Base-by-base conservation (phyloP, 2,797 vertebrate genomes). In the Gambusia yucatana region DNA sequence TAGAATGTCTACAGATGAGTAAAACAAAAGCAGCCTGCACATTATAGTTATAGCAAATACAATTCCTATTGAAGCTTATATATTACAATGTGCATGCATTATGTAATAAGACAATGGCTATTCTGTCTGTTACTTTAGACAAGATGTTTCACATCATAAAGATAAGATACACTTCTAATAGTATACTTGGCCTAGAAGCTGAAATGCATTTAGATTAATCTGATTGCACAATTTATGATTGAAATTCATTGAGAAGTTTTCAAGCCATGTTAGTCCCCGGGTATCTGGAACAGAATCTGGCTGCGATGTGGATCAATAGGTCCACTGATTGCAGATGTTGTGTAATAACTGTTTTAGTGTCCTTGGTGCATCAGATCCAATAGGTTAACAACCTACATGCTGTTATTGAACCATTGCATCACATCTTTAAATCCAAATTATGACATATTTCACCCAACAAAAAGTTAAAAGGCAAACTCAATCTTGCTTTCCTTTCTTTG, bases 341-440 rank as follows among this genome's bases (percentile, higher is more conserved):
- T 86, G 73, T 89, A 91, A 92, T 74, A 72, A 71, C 77, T 79
- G 22, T 82, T 83, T 76, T 83, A 65, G 82, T 86, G 87, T 85
- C 74, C 80, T 80, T 61, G 69, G 70, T 80, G 69, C 78, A 81
- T 78, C 76, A 77, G 72, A 84, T 79, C 59, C 85, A 79, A 69
- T 81, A 83, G 92, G 93, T 93, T 87, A 87, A 86, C 87, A 89
- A 91, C 92, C 91, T 77, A 72, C 30, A 33, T 84, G 71, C 9
- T 72, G 75, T 75, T 25, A 77, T 92, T 95, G 83, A 86, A 76
- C 92, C 84, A 94, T 86, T 88, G 81, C 69, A 17, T 80, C 75
- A 74, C 85, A 63, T 90, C 77, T 75, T 82, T 82, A 76, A 83
- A 82, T 88, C 50, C 72, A 79, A 67, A 47, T 33, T 72, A 67